These are phyloP conservation scores for Trachurus trachurus DNA, from an alignment of 2,797 vertebrate genomes.

Conservation along the genomic window DNA sequence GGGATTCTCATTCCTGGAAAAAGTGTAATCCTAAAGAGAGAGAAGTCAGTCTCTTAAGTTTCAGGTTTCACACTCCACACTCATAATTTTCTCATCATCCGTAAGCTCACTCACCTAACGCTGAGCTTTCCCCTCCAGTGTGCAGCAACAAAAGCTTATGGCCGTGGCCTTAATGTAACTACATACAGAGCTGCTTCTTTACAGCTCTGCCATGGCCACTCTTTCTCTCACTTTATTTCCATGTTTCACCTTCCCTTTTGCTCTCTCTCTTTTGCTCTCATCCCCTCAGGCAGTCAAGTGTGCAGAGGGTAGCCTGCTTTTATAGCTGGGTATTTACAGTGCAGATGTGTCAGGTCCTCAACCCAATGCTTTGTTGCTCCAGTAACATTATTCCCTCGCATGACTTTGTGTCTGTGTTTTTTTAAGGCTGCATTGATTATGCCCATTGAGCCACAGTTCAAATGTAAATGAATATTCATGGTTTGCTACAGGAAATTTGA, in stretches of 20 bases:
- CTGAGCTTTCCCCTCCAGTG: constrained; percentile 39
- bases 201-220: constrained; percentile 39
- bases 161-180: constrained; percentile 26
- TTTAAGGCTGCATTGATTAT: background rate
- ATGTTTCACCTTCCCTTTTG: constrained; percentile 9
- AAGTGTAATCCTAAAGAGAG: constrained; percentile 6
- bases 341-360: constrained; percentile 27
- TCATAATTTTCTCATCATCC: constrained; percentile 23
- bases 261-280: background rate
- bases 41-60: constrained; percentile 18
- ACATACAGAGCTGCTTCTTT: constrained; percentile 48
- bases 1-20: background rate
- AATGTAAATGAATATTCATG: constrained; percentile 2
- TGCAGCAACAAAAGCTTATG: constrained; percentile 44
- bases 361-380: background rate
- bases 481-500: background rate
- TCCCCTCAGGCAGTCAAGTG: constrained; percentile 34
- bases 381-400: constrained; percentile 7
- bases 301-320: constrained; percentile 47
- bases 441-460: background rate
- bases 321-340: constrained; percentile 40
- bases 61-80: constrained; percentile 11
- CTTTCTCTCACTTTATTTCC: constrained; percentile 42
- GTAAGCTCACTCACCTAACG: constrained; percentile 27
- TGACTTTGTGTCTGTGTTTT: background rate